phyloP scores from a whole-genome alignment of 1,140 invertebrate species.

The Nautilus pompilius region DNA sequence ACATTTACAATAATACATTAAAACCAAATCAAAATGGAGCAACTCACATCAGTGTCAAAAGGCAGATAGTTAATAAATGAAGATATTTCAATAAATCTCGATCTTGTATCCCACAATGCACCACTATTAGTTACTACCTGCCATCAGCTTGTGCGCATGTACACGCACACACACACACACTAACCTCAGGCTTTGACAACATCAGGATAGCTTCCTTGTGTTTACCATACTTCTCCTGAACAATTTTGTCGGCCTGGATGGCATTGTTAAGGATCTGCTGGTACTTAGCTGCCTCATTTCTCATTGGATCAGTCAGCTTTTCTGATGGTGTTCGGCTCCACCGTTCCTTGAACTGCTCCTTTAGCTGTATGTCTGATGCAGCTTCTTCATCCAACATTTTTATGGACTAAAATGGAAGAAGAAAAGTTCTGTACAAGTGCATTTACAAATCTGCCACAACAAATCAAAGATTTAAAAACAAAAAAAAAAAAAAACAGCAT shows the following conservation, averaged over 20 bases:
- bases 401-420: constrained; percentile 63
- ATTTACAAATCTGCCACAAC: too few species aligned
- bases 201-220: constrained; percentile 80
- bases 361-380: constrained; percentile 81
- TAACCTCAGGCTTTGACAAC: constrained; percentile 70
- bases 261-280: constrained; percentile 86
- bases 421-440: background rate
- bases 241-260: constrained; percentile 71
- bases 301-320: constrained; percentile 77
- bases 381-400: constrained; percentile 88
- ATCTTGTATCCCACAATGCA: too few species aligned
- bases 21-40: too few species aligned
- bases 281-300: constrained; percentile 83
- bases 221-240: constrained; percentile 80
- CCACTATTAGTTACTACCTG: too few species aligned
- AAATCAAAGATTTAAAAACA: too few species aligned
- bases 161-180: too few species aligned
- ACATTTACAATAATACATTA: too few species aligned
- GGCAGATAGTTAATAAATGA: too few species aligned
- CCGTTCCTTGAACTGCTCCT: constrained; percentile 79
- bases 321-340: constrained; percentile 89
- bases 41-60: too few species aligned
- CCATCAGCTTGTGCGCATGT: too few species aligned
- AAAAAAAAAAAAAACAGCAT: too few species aligned
- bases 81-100: too few species aligned